Conservation (phyloP, 2,888 invertebrate species). For the Pilophorus perplexus region DNA sequence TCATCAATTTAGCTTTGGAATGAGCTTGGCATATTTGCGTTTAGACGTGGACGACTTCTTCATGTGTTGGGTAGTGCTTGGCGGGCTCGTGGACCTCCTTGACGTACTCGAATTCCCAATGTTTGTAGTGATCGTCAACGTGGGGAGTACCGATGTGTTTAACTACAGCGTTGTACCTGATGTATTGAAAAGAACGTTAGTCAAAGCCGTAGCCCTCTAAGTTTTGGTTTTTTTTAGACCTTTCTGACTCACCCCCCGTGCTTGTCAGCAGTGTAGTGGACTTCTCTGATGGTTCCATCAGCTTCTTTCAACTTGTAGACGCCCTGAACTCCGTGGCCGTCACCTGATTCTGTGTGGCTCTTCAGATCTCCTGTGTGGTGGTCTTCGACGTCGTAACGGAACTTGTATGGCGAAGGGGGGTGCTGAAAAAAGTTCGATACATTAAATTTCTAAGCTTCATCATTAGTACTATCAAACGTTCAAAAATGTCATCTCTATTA, state of each 20-base stretch:
- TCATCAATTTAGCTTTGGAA: constrained; percentile 2
- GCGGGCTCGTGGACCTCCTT: constrained; percentile 33
- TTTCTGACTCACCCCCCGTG: too few relatives aligned
- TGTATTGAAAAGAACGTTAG: too few relatives aligned
- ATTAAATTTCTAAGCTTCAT: background rate
- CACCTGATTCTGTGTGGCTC: constrained; percentile 32
- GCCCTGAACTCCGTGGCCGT: constrained; percentile 37
- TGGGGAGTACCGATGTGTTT: constrained; percentile 37
- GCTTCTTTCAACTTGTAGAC: constrained; percentile 40
- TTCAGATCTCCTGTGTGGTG: constrained; percentile 40
- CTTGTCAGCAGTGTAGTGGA: constrained; percentile 40
- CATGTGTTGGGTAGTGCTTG: constrained; percentile 29
- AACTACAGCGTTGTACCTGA: constrained; percentile 43
- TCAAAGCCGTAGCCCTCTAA: too few relatives aligned
- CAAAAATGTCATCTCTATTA: too few relatives aligned
- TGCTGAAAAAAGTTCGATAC: too few relatives aligned
- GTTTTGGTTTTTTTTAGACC: too few relatives aligned
- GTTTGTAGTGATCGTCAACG: constrained; percentile 31
- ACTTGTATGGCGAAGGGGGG: constrained; percentile 31
- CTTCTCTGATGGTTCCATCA: too few relatives aligned
- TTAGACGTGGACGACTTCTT: constrained; percentile 28
- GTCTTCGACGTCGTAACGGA: constrained; percentile 42
- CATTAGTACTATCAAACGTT: too few relatives aligned
- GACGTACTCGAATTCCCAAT: constrained; percentile 32
- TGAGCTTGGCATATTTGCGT: background rate